These are phyloP conservation scores for Eidolon dupreanum DNA, from an alignment of 2,797 vertebrate genomes.

Conservation along the genomic window DNA sequence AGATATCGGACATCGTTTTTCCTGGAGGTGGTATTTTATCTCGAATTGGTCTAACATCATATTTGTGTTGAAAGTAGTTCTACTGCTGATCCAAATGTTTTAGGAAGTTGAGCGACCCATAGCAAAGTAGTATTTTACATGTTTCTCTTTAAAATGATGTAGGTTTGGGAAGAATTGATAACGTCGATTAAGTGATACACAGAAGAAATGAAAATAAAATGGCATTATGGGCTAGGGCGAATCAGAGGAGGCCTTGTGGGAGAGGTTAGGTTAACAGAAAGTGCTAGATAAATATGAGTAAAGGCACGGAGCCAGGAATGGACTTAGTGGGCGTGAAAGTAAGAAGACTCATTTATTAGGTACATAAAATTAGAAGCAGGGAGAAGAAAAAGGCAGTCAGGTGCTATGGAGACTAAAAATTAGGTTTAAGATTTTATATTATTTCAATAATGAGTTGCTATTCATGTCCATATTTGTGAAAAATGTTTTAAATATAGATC, in stretches of 20 bases:
- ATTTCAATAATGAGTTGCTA: not conserved
- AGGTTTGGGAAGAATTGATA: not conserved
- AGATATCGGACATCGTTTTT: conserved; percentile 50
- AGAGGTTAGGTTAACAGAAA: not conserved
- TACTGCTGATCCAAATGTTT: not conserved
- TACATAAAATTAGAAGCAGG: not conserved
- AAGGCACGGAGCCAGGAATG: not conserved
- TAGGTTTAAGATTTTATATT: not conserved
- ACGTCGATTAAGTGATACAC: not conserved
- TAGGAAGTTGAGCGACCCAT: not conserved
- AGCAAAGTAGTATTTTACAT: not conserved
- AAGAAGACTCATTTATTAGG: not conserved
- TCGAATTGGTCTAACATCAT: not conserved
- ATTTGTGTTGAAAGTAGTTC: conserved; percentile 29
- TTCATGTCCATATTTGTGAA: not conserved
- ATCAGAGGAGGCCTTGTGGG: not conserved
- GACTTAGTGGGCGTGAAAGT: not conserved
- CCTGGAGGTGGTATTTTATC: not conserved
- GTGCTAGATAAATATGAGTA: not conserved
- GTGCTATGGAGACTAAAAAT: not conserved
- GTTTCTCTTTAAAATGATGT: not conserved
- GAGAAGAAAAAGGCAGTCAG: not conserved
- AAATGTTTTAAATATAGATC: not conserved
- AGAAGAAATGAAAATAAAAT: not conserved
- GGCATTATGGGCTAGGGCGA: not conserved